Conservation (phyloP, 1,140 invertebrate genomes). For the Pogonomyrmex barbatus region DNA sequence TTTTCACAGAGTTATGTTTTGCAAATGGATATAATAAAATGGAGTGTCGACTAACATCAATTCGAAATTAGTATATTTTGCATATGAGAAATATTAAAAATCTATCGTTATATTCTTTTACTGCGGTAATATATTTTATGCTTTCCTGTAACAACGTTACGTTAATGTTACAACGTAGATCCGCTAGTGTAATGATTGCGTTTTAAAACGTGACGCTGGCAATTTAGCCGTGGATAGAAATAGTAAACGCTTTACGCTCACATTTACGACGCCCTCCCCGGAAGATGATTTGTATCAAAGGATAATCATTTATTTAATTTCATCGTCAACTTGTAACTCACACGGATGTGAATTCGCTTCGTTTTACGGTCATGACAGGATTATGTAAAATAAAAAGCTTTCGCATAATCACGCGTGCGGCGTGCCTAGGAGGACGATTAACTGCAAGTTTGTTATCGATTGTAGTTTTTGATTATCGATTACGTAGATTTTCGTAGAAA, state of each 20-base stretch:
- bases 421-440: not conserved
- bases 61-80: not conserved
- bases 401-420: not conserved
- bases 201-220: not conserved
- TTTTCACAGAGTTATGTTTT: not conserved
- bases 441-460: not conserved
- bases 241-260: conserved; percentile 9
- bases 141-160: not conserved
- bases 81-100: not conserved
- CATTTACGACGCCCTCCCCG: not conserved
- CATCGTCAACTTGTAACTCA: not conserved
- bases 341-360: not conserved
- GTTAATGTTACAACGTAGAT: not conserved
- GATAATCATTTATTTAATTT: conserved; percentile 16
- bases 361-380: conserved; percentile 6
- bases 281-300: conserved; percentile 30
- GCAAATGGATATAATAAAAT: not conserved
- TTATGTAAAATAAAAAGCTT: conserved; percentile 6
- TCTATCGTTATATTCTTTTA: conserved; percentile 7
- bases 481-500: conserved; percentile 19
- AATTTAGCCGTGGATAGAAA: not conserved
- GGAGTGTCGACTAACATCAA: not conserved
- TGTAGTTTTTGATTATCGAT: not conserved
- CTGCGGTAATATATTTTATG: not conserved
- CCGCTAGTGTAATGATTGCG: not conserved